These are phyloP conservation scores for Calyptomena viridis DNA, from an alignment of 2,113 vertebrate genomes.

Conservation along the genomic window DNA sequence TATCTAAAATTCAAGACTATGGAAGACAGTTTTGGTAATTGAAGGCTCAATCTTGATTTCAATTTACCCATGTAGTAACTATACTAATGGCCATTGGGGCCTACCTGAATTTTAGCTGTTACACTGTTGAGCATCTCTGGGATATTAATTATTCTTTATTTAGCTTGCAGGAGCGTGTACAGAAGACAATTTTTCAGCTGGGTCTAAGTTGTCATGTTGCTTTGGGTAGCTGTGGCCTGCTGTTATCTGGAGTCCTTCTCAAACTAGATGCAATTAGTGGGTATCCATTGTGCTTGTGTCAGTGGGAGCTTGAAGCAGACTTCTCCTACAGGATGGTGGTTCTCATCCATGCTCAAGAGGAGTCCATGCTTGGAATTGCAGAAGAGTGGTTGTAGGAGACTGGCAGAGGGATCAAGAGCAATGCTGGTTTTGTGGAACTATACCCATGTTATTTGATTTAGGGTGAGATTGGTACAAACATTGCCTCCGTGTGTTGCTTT, in stretches of 20 bases:
- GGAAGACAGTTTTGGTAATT: neutral
- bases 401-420: neutral
- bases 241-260: neutral
- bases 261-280: neutral
- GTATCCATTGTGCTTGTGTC: accelerated
- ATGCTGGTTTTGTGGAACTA: accelerated
- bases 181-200: neutral
- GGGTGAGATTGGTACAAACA: accelerated
- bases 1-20: neutral
- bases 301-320: neutral
- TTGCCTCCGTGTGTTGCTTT: neutral
- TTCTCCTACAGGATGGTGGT: neutral
- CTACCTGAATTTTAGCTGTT: neutral
- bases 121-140: neutral
- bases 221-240: neutral
- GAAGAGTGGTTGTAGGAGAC: neutral
- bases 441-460: neutral
- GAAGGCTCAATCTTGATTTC: neutral
- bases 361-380: neutral
- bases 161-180: neutral
- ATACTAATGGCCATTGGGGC: neutral
- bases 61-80: neutral
- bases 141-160: neutral
- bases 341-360: neutral
- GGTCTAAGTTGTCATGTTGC: neutral